Base-by-base conservation (phyloP, 2,113 vertebrate species). In the Lepus europaeus region DNA sequence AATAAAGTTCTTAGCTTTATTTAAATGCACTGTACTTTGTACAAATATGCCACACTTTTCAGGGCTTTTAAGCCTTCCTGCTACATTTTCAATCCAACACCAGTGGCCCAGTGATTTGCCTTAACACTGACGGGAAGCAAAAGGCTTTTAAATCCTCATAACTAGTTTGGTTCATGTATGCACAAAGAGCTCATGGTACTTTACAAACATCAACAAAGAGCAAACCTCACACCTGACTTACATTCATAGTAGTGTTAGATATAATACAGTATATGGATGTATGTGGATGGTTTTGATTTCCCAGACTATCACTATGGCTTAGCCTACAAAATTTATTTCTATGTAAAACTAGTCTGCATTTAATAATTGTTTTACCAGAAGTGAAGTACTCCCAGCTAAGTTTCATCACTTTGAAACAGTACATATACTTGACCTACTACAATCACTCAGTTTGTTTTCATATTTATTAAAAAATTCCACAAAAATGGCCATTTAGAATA, bases 121-220 rank as follows among this genome's bases (percentile, higher is more conserved):
- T 93, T 73, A 79, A 94, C 33, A 84, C 20, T 45, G 27, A 83
- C 10, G 94, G 61, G n/a, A 94, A 95, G 87, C 85, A 94, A 96
- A 82, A 36, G 23, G 22, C 27, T 70, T 78, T 78, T 61, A 16
- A 90, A 76, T n/a, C 74, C 9, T 39, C 31, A 82, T 6, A 94
- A 84, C 19, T 36, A 49, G 56, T 85, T 88, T 89, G 45, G 72
- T 23, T 59, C 56, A 64, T 4, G 13, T 85, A 90, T 39, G 20
- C 39, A 74, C 78, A 95, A 85, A 23, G 39, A 61, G n/a, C 20
- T 78, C 19, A 73, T 17, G 53, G 2, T 64, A 89, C 17, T 90
- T 77, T 89, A 88, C 49, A 68, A 87, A 39, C 29, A 77, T 53
- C 16, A 87, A 73, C 9, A 76, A 69, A 82, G 45, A 13, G 45